phyloP scores from a whole-genome alignment of 2,888 invertebrate species.

The Lycia hirtaria region DNA sequence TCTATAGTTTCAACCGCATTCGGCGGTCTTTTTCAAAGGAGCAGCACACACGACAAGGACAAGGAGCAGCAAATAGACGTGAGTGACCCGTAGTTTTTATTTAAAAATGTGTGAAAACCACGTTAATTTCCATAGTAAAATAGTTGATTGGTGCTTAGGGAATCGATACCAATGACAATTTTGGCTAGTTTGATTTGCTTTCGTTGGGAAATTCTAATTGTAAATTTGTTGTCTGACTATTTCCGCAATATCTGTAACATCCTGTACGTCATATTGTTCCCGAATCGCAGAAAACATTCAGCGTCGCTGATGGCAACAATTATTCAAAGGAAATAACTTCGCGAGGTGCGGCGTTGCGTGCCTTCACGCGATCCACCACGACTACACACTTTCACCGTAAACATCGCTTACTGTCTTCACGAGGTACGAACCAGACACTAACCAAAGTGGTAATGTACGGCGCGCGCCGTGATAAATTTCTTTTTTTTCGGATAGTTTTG shows the following conservation, averaged over 20 bases:
- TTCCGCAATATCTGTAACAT: background rate
- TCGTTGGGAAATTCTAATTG: background rate
- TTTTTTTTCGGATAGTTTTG: slow-evolving; percentile 52
- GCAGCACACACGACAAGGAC: too few relatives aligned
- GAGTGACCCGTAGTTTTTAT: too few relatives aligned
- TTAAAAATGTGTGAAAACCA: too few relatives aligned
- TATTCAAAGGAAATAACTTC: slow-evolving; percentile 68
- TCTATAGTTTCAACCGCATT: too few relatives aligned
- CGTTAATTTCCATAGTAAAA: too few relatives aligned
- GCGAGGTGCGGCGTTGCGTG: slow-evolving; percentile 51
- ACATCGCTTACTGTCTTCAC: slow-evolving; percentile 46
- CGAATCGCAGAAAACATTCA: slow-evolving; percentile 48
- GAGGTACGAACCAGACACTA: slow-evolving; percentile 40
- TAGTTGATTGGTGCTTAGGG: too few relatives aligned
- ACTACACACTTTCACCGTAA: slow-evolving; percentile 34
- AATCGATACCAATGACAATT: too few relatives aligned
- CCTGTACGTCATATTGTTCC: background rate
- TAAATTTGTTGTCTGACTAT: background rate
- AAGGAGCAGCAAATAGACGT: too few relatives aligned
- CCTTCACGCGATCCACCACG: slow-evolving; percentile 45
- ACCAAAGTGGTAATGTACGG: slow-evolving; percentile 54
- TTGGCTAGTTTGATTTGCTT: too few relatives aligned
- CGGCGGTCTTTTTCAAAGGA: too few relatives aligned
- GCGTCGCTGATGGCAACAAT: slow-evolving; percentile 66
- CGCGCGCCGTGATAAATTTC: slow-evolving; percentile 40